Evolutionary conservation across 2,113 vertebrate genomes (phyloP).

Genomic region (Hyperoodon ampullatus): DNA sequence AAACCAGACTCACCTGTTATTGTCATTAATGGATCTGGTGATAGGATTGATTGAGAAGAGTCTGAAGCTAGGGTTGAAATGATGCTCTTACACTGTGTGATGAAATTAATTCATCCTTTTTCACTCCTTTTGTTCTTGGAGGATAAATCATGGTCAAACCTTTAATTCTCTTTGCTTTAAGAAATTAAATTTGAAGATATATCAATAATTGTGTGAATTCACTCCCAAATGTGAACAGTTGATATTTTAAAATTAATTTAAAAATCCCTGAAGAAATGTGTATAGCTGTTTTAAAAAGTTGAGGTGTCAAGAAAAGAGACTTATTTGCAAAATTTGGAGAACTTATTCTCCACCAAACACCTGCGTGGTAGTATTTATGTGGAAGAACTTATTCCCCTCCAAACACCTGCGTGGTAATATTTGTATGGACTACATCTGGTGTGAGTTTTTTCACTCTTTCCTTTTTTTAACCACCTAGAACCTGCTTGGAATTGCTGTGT

Average conservation of each 20-base stretch:
- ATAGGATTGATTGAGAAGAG: background rate
- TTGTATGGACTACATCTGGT: constrained; percentile 74
- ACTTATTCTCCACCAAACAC: constrained; percentile 61
- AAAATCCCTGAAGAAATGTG: constrained; percentile 53
- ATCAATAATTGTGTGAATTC: background rate
- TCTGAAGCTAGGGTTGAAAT: background rate
- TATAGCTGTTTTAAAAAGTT: constrained; percentile 46
- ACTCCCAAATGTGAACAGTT: constrained; percentile 36
- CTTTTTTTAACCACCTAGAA: constrained; percentile 75
- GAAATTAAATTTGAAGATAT: constrained; percentile 14
- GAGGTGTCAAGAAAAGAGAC: constrained; percentile 62
- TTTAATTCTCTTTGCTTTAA: constrained; percentile 28
- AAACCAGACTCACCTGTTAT: background rate
- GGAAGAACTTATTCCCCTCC: constrained; percentile 36
- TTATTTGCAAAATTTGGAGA: constrained; percentile 64
- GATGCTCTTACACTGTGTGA: background rate
- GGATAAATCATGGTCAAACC: background rate
- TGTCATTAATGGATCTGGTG: background rate
- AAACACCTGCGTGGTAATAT: constrained; percentile 66
- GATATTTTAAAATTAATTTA: constrained; percentile 59
- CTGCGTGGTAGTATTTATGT: constrained; percentile 62
- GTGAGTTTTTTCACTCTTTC: constrained; percentile 55
- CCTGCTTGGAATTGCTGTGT: constrained; percentile 78
- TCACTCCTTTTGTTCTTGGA: background rate
- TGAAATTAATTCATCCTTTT: background rate